Percentiles rank a stretch among this genome's conserved stretches.
Evolutionary conservation across 2,113 vertebrate species (phyloP).

Genomic region (Boulengeromyrus knoepffleri): DNA sequence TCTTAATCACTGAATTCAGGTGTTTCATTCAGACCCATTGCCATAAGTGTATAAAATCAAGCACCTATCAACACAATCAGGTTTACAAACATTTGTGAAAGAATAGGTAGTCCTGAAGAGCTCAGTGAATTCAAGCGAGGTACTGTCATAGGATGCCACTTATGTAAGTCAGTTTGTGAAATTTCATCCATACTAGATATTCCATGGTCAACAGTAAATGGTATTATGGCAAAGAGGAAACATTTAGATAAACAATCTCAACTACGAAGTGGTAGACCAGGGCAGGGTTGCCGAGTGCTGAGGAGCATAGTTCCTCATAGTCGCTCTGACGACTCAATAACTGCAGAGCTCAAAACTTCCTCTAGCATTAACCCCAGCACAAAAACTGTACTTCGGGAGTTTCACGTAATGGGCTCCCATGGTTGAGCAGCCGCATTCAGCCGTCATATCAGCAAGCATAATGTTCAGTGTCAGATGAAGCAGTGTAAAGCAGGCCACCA

Average conservation of each 20-base stretch:
- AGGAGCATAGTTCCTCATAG: background rate
- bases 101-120: background rate
- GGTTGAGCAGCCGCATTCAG: no score
- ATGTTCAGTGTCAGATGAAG: background rate
- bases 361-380: no score
- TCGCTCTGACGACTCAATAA: no score
- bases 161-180: background rate
- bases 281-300: background rate
- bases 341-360: no score
- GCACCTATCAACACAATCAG: background rate
- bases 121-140: background rate
- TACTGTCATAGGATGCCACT: background rate
- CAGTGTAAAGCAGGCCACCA: background rate
- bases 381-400: no score
- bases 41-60: background rate
- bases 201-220: background rate
- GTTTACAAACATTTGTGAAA: background rate
- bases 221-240: background rate
- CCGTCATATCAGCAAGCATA: no score
- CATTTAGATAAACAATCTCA: background rate
- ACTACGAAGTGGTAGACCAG: background rate
- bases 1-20: no score
- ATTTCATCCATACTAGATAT: background rate
- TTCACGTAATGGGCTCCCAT: no score
- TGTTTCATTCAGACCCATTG: background rate